These are phyloP conservation scores for Sminthopsis crassicaudata DNA, from an alignment of 2,113 vertebrate genomes.

Conservation along the genomic window DNA sequence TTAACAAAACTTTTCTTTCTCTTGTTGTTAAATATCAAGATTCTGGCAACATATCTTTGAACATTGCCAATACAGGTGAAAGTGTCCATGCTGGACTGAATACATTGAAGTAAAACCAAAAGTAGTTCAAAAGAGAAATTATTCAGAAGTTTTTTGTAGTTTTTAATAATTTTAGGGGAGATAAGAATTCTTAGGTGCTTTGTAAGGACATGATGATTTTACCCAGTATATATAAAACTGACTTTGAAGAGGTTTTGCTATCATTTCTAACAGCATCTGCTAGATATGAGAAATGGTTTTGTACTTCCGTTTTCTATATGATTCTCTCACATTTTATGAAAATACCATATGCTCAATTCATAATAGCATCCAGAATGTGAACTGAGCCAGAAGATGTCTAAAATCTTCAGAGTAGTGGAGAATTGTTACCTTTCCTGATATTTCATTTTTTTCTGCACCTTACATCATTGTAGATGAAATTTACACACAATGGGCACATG, in stretches of 20 bases:
- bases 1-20: background rate
- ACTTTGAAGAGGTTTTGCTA: background rate
- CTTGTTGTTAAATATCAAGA: background rate
- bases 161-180: background rate
- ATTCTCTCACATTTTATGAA: conserved; percentile 44
- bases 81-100: background rate
- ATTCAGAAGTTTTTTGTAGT: background rate
- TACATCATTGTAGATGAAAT: background rate
- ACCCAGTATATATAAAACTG: background rate
- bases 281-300: conserved; percentile 14
- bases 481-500: background rate
- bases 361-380: conserved; percentile 40
- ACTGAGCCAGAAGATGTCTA: conserved; percentile 22
- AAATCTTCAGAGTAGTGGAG: background rate
- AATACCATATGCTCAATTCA: conserved; percentile 13
- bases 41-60: background rate
- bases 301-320: conserved; percentile 16
- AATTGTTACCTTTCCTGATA: background rate
- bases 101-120: background rate
- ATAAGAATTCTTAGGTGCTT: background rate
- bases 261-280: conserved; percentile 8
- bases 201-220: background rate
- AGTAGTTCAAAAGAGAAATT: background rate
- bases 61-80: background rate
- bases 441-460: background rate